These are phyloP conservation scores for Lacerta bilineata DNA, from an alignment of 2,797 vertebrate genomes.

Conservation along the genomic window DNA sequence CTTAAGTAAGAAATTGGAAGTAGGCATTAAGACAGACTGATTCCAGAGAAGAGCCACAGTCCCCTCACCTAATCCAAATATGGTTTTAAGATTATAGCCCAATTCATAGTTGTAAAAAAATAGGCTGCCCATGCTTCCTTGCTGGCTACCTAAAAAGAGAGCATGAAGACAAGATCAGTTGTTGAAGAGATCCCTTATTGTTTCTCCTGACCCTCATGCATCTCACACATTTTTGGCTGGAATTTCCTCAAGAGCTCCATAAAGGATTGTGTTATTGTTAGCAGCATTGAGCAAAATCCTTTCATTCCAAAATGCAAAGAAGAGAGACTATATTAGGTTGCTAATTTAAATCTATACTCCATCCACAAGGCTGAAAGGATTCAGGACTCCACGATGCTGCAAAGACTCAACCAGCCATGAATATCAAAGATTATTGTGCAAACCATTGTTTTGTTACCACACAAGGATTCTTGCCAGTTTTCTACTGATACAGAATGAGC, in stretches of 20 bases:
- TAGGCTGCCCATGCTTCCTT: slow-evolving; percentile 66
- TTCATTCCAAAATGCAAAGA: slow-evolving; percentile 32
- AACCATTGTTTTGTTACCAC: slow-evolving; percentile 15
- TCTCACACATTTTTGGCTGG: neutral
- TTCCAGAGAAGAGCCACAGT: slow-evolving; percentile 32
- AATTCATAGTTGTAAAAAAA: slow-evolving; percentile 69
- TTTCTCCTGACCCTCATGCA: neutral
- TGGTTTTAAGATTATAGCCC: slow-evolving; percentile 40
- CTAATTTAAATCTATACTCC: slow-evolving; percentile 58
- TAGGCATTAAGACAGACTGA: slow-evolving; percentile 20
- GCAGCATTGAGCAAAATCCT: slow-evolving; percentile 52
- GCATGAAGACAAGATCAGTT: slow-evolving; percentile 48
- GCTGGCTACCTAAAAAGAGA: slow-evolving; percentile 59
- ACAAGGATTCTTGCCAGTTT: slow-evolving; percentile 14
- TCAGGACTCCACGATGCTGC: slow-evolving; percentile 53
- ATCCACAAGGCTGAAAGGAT: slow-evolving; percentile 55
- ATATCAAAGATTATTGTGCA: slow-evolving; percentile 9
- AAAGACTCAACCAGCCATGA: slow-evolving; percentile 25
- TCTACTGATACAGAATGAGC: neutral
- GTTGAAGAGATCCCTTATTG: slow-evolving; percentile 50
- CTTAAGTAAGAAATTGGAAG: slow-evolving; percentile 32
- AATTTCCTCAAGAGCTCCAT: slow-evolving; percentile 52
- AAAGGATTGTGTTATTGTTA: slow-evolving; percentile 46
- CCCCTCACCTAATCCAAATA: neutral
- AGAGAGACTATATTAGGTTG: slow-evolving; percentile 48